Base-by-base conservation (phyloP, 2,113 vertebrate species). In the Anhinga anhinga region DNA sequence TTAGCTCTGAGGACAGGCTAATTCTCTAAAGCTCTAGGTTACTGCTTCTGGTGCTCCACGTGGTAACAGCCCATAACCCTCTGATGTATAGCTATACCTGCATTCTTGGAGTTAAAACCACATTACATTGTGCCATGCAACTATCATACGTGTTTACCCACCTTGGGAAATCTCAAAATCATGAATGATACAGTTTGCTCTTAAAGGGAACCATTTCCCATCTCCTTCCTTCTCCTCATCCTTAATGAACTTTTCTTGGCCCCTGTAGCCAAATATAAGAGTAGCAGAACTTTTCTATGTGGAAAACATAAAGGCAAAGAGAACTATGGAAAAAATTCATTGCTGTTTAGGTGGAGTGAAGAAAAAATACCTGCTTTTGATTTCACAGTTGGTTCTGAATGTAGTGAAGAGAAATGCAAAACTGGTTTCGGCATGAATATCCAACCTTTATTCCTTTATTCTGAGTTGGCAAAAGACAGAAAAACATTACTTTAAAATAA, bases 41-140 rank as follows among this genome's bases (percentile, higher is more conserved):
- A 6, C 52, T 81, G 32, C 65, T 82, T 44, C 70, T 80, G 66
- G 5, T 80, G 34, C 20, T 32, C 7, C 21, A 13, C 8, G 3
- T 1, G 0, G 8, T 53, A 38, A 30, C 6, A 34, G 15, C 1
- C 0, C 3, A 3, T 66, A 32, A n/a, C 42, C 15, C 52, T 67
- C 22, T 44, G 34, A 22, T 22, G 10, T 44, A 3, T 10, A 38
- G 36, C 42, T 56, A 2, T 38, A 27, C 17, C 27, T 71, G 34
- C n/a, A 9, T 83, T 81, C 27, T 40, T 59, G 67, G 73, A 40
- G 11, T n/a, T 81, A 49, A 81, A 55, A 59, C 29, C 47, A 19
- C 3, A 0, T 23, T 63, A 25, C 36, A 9, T 36, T 30, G 25
- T 87, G 88, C 63, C 18, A 3, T 14, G 22, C 40, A 50, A 10